Evolutionary conservation across 2,888 invertebrate genomes (phyloP), one percentile per base, ranked within the genome.

Genomic region (Zygogramma bicolorata): DNA sequence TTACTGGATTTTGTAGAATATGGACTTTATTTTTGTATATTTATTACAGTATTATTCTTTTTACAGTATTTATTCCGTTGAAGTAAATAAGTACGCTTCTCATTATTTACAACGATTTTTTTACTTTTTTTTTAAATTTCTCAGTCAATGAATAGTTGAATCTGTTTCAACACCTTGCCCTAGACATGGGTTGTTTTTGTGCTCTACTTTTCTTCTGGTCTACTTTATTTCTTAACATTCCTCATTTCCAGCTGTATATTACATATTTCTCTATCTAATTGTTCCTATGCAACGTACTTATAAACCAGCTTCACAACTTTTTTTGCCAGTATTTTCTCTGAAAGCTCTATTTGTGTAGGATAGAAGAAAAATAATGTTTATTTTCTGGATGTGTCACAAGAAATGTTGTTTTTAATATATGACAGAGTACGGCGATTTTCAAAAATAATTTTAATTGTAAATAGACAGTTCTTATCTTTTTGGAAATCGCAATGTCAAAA

Each of bases 241-340:
- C 74, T 62, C 49, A 46, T 68, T 63, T 62, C 62, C 31, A 53
- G 42, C 38, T 60, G 58, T 67, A 68, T 71, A 25, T 71, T 71
- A 68, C 53, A 74, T 62, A 65, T 68, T 69, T 46, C 61, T 69
- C 31, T 53, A 68, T 62, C 65, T 73, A 62, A 71, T 73, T 75
- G 82, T 82, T 82, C 81, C 81, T 82, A 81, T 63, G 75, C 75
- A 79, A 80, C 81, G 83, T 83, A 83, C 83, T 84, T 84, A 84
- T 77, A 71, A 74, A 73, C 68, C 75, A 79, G 75, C 77, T 76
- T 77, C 69, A 76, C 75, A 68, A 73, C 71, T 76, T 74, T 76
- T 73, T 82, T 82, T 82, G 84, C 84, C 84, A 84, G 83, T 84
- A 83, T 83, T 82, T 83, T 80, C 77, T 76, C 77, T 79, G 79